Base-by-base conservation (phyloP, 1,140 invertebrate genomes). In the Danaus melanippus region DNA sequence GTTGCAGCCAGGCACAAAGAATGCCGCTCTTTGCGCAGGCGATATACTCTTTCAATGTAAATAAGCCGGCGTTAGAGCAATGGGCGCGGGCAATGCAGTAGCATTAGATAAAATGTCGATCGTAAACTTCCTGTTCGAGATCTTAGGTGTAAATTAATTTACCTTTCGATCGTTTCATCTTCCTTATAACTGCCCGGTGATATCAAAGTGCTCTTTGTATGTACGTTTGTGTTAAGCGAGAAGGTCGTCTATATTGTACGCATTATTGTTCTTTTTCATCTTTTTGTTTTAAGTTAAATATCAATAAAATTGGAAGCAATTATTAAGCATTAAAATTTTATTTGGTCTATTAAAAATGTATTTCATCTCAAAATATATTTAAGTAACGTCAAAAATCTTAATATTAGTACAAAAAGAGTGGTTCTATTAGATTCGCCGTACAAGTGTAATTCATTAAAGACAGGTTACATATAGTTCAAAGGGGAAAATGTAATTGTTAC, bases 131-230 rank as follows among this genome's bases (percentile, higher is more conserved):
- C 76, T 75, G 74, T 62, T 69, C 63, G 62, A 71, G 71, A 76
- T 79, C 71, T 70, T 66, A 77, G 74, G 76, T 81, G 74, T 82
- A 76, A 82, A 82, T 84, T 84, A 78, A 79, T 65, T 67, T 71
- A 81, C 21, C 21, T 32, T 32, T 78, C 71, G 69, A 74, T 77
- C 74, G 77, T 80, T 84, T 82, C 77, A 80, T 80, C 74, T 79
- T 68, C 21, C 21, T 32, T 32, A 32, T 32, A 32, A 32, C 21
- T 32, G 21, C 21, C 21, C 21, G 21, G 21, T 32, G 21, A 32
- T 32, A 32, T 32, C 21, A 32, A 32, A 32, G 21, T 32, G 21
- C 21, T 32, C 21, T 32, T 32, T 32, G 21, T 32, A 2, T 32
- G 21, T 32, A 32, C 21, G 21, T 32, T 32, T 32, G 21, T 32